Conservation (phyloP, 2,888 invertebrate genomes). For the Psococerastis gibbosa region DNA sequence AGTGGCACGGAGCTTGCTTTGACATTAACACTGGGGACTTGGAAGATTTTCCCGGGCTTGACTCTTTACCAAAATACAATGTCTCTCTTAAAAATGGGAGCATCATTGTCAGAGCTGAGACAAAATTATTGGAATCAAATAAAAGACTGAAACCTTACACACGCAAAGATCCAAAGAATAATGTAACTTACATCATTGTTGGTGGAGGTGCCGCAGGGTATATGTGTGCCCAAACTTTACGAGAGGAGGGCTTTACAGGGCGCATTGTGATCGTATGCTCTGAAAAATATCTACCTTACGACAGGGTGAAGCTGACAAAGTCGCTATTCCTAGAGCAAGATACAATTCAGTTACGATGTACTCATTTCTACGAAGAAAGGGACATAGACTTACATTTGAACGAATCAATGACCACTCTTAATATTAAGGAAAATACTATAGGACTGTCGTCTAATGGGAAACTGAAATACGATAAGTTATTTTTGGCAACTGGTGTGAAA, state of each 20-base stretch:
- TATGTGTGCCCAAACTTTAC: slow-evolving; percentile 74
- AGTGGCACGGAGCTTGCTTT: slow-evolving; percentile 96
- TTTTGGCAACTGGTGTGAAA: slow-evolving; percentile 78
- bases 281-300: slow-evolving; percentile 73
- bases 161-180: slow-evolving; percentile 26
- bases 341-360: slow-evolving; percentile 48
- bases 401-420: slow-evolving; percentile 44
- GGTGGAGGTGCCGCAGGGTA: slow-evolving; percentile 74
- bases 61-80: slow-evolving; percentile 75
- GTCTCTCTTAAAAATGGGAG: slow-evolving; percentile 48
- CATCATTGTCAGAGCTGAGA: slow-evolving; percentile 50
- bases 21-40: slow-evolving; percentile 76
- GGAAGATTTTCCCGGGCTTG: slow-evolving; percentile 92
- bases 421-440: slow-evolving; percentile 40
- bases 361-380: slow-evolving; percentile 45
- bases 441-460: slow-evolving; percentile 44
- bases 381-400: slow-evolving; percentile 57
- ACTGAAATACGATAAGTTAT: slow-evolving; percentile 51
- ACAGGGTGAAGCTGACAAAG: slow-evolving; percentile 83
- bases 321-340: slow-evolving; percentile 45
- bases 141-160: slow-evolving; percentile 46
- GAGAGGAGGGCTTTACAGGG: slow-evolving; percentile 76
- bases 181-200: slow-evolving; percentile 46
- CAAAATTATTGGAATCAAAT: slow-evolving; percentile 34
- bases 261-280: slow-evolving; percentile 60